These are phyloP conservation scores for Clanis bilineata DNA, from an alignment of 2,888 invertebrate genomes.

Conservation along the genomic window DNA sequence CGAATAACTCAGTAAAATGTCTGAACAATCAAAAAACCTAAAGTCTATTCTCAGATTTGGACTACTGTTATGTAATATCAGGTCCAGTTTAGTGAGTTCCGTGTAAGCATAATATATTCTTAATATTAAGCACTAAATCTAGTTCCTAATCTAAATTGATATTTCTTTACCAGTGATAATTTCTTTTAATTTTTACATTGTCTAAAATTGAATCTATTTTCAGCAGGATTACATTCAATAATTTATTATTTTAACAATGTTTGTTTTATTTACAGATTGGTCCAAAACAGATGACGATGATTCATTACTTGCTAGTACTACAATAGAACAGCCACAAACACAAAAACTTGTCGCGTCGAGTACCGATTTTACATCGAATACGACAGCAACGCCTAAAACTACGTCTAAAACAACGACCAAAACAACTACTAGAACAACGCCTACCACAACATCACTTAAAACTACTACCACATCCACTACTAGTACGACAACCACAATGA, in stretches of 20 bases:
- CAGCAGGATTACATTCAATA: too few species aligned
- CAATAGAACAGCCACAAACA: conserved; percentile 41
- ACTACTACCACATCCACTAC: conserved; percentile 25
- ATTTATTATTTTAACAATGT: not conserved
- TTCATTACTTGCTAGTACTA: not conserved
- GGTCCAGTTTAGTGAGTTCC: too few species aligned
- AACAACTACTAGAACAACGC: conserved; percentile 28
- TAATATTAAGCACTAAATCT: too few species aligned
- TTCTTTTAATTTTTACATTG: too few species aligned
- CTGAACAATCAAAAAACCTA: too few species aligned
- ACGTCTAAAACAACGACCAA: conserved; percentile 24
- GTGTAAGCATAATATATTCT: too few species aligned
- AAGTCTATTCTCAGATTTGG: too few species aligned
- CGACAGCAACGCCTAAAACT: conserved; percentile 25
- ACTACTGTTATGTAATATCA: too few species aligned
- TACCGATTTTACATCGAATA: conserved; percentile 27
- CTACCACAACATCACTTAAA: conserved; percentile 29
- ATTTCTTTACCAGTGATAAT: too few species aligned
- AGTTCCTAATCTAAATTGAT: too few species aligned
- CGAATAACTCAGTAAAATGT: too few species aligned
- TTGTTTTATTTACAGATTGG: conserved; percentile 26
- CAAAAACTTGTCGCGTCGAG: conserved; percentile 49
- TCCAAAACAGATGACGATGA: conserved; percentile 16
- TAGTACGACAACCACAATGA: conserved; percentile 30
- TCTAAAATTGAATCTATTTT: too few species aligned